Percentiles rank a stretch among this genome's conserved stretches.
Conservation (phyloP, 2,113 vertebrate genomes). For the Pluvianellus socialis region DNA sequence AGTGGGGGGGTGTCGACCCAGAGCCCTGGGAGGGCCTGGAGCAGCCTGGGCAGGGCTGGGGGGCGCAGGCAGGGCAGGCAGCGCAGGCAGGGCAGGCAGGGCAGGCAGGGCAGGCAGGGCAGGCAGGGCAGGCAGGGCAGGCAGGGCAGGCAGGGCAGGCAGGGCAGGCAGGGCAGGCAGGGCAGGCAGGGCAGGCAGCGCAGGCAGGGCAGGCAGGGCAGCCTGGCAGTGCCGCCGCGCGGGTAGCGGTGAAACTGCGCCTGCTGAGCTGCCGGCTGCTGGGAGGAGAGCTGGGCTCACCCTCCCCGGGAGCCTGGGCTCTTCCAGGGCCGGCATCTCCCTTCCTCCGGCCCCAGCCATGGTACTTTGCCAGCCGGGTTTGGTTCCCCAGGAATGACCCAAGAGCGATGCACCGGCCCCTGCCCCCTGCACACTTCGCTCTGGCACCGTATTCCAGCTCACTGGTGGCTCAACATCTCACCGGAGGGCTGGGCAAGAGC, state of each 20-base stretch:
- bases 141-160: not conserved
- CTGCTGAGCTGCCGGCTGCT: not conserved
- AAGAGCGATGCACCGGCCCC: not conserved
- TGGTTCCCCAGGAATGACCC: not conserved
- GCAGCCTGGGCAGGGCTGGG: not conserved
- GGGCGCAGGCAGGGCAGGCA: not conserved
- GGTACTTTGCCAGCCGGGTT: not conserved
- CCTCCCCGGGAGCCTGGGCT: not conserved
- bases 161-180: no score
- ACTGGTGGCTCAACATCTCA: not conserved
- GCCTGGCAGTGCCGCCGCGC: constrained; percentile 32
- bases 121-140: not conserved
- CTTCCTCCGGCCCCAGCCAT: not conserved
- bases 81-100: not conserved
- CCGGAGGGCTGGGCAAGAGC: not conserved
- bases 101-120: not conserved
- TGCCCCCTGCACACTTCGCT: not conserved
- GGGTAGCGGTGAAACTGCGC: constrained; percentile 36
- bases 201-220: not conserved
- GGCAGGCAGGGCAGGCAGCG: not conserved
- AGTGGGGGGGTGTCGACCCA: rapidly evolving
- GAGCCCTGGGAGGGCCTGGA: not conserved
- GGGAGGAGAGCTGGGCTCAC: not conserved
- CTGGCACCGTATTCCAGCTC: rapidly evolving
- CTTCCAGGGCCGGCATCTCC: rapidly evolving